Evolutionary conservation across 2,113 vertebrate species (phyloP), one percentile per base, ranked within the genome.

Genomic region (Myocastor coypus): DNA sequence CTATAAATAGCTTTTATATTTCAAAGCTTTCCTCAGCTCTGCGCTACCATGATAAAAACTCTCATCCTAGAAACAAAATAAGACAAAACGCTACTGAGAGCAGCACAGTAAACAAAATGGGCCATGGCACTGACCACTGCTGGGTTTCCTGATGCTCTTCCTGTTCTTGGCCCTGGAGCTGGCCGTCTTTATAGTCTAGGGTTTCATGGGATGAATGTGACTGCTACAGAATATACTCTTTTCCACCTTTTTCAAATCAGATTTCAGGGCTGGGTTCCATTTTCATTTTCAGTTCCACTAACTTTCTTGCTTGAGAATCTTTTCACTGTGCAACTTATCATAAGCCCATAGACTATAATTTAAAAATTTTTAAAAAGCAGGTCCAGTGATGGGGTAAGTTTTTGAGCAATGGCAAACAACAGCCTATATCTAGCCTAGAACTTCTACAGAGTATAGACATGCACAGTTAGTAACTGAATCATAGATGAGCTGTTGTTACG

Each of bases 391-490:
- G 24, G 7, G 83, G 28, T 42, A 93, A 95, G 30, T 80, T 87
- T 40, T 75, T 26, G 24, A 95, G 68, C 73, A 95, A 87, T 34
- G 50, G 63, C n/a, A 91, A 87, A 75, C 32, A 16, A n/a, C 8
- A 83, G 20, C 50, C 34, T n/a, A 55, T 55, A 4, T 50, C 24
- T 83, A 37, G 50, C 46, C 61, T 2, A 46, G 42, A 77, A 28
- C 20, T 90, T 87, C 37, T 68, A 81, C 68, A 69, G 34, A 24
- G 52, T 12, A 46, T 22, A 26, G 8, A 71, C 59, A 22, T 11
- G 52, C 89, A 91, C 24, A 88, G 61, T 42, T 84, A 95, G 64
- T 81, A 92, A 92, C 17, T 40, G 24, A 96, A 77, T 68, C 57
- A 81, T 57, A 78, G 22, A 24, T 52, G 77, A 88, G 17, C 68